Evolutionary conservation across 2,888 invertebrate species (phyloP).

Genomic region (Xestobium rufovillosum): DNA sequence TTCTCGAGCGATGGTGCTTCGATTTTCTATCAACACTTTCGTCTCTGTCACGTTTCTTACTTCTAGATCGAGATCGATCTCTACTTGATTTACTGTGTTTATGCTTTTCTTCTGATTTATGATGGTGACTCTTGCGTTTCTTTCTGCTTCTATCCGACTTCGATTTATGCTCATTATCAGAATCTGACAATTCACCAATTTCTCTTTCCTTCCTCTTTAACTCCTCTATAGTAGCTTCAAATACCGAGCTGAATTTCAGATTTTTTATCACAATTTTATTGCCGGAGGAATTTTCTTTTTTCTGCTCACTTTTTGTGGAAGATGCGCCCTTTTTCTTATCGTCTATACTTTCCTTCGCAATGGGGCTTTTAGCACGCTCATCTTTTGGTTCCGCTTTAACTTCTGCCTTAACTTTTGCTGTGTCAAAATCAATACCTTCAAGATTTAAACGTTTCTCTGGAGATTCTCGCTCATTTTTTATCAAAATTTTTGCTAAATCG

Average conservation of each 20-base stretch:
- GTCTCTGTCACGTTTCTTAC: conserved; percentile 10
- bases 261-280: conserved; percentile 62
- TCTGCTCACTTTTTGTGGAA: conserved; percentile 11
- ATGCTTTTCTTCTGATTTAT: conserved; percentile 24
- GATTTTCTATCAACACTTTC: no score
- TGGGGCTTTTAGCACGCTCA: conserved; percentile 41
- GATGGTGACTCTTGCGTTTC: conserved; percentile 25
- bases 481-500: conserved; percentile 37
- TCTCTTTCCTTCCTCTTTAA: conserved; percentile 56
- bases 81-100: conserved; percentile 24
- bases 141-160: no score
- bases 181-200: conserved; percentile 40
- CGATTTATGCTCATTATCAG: conserved; percentile 16
- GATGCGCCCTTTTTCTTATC: no score
- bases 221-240: conserved; percentile 57
- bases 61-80: conserved; percentile 23
- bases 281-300: conserved; percentile 16
- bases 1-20: conserved; percentile 4
- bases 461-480: conserved; percentile 36
- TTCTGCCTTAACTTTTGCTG: conserved; percentile 31
- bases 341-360: conserved; percentile 29
- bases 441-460: conserved; percentile 36
- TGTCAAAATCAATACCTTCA: conserved; percentile 28
- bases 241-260: conserved; percentile 59
- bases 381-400: conserved; percentile 26